Evolutionary conservation across 1,140 invertebrate genomes (phyloP), one percentile per base, ranked within the genome.

Genomic region (Glossosoma conforme): DNA sequence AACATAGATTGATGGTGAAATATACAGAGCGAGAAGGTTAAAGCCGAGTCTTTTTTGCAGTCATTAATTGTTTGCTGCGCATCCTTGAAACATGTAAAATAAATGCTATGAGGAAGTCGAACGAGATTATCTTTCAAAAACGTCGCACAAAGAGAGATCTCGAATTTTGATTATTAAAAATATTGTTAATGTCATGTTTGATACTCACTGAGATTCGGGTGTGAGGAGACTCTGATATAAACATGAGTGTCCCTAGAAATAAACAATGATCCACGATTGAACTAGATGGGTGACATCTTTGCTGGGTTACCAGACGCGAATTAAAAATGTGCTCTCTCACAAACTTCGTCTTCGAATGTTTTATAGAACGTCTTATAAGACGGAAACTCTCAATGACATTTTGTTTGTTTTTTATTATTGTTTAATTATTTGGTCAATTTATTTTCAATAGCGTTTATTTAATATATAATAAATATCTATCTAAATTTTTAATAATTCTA

Each of bases 271-370:
- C 38, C 13, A 19, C 48, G 40, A 50, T 13, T 18, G 33, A 24
- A 44, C 21, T 38, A 50, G 37, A 51, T 32, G 48, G 41, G 41
- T 51, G 48, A 51, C 48, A 51, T 51, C 22, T 48, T 48, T 48
- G 18, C n/a, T n/a, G n/a, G n/a, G n/a, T n/a, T n/a, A n/a, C n/a
- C n/a, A n/a, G n/a, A n/a, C n/a, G n/a, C n/a, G n/a, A n/a, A n/a
- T n/a, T n/a, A n/a, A n/a, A n/a, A n/a, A n/a, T n/a, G n/a, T n/a
- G n/a, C n/a, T n/a, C n/a, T n/a, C n/a, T n/a, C n/a, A n/a, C n/a
- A n/a, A n/a, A n/a, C n/a, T n/a, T n/a, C n/a, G n/a, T n/a, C n/a
- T n/a, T n/a, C n/a, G n/a, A n/a, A n/a, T n/a, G n/a, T n/a, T n/a
- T n/a, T n/a, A n/a, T n/a, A n/a, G n/a, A n/a, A n/a, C n/a, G n/a